Conservation (phyloP, 1,140 invertebrate species). For the Mesaphorura yosii region DNA sequence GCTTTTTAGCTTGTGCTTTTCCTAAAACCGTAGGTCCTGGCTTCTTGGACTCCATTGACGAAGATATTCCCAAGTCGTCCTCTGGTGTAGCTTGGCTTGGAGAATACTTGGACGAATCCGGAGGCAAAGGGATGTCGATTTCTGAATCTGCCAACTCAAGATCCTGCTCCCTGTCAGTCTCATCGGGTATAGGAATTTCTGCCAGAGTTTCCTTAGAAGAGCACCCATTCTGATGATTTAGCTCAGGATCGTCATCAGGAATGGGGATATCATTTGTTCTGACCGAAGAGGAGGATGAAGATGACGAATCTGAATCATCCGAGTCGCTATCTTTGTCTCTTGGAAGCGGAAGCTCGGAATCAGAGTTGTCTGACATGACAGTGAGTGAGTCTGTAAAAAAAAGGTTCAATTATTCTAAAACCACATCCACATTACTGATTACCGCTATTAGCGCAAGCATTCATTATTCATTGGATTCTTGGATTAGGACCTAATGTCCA, state of each 20-base stretch:
- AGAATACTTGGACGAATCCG: constrained; percentile 28
- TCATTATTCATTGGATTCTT: no score
- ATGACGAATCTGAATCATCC: background rate
- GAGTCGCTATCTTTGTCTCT: no score
- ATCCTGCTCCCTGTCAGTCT: background rate
- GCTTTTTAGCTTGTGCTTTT: constrained; percentile 35
- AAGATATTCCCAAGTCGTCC: constrained; percentile 14
- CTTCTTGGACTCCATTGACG: constrained; percentile 9
- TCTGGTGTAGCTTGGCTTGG: constrained; percentile 20
- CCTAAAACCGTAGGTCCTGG: constrained; percentile 34
- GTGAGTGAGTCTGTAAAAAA: no score
- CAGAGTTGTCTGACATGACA: background rate
- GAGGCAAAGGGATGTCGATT: constrained; percentile 27
- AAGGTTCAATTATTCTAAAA: no score
- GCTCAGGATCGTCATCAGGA: background rate
- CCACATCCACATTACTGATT: no score
- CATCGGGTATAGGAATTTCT: constrained; percentile 22
- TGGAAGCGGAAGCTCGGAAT: background rate
- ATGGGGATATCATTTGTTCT: background rate
- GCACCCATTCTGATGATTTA: no score
- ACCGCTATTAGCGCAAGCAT: no score
- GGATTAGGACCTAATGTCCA: no score
- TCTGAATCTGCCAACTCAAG: no score
- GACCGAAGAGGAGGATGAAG: background rate
- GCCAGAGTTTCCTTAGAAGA: constrained; percentile 7